Evolutionary conservation across 2,888 invertebrate species (phyloP).

Genomic region (Drosophila infuscata): DNA sequence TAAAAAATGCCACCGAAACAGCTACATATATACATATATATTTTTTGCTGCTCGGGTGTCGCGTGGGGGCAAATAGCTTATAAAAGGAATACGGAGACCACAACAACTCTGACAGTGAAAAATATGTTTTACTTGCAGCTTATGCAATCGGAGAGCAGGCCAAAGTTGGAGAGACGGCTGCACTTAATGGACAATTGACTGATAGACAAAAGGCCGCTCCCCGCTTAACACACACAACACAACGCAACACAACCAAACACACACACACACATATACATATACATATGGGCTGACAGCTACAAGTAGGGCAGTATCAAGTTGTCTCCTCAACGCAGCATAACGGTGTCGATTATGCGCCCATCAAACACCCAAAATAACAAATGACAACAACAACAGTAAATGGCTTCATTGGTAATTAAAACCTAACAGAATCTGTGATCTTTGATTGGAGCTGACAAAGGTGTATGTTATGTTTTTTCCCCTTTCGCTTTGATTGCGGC

Average conservation of each 20-base stretch:
- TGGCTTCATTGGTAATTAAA: constrained; percentile 63
- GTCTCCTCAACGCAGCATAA: constrained; percentile 43
- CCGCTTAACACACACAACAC: neutral
- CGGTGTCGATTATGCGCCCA: constrained; percentile 66
- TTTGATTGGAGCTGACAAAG: constrained; percentile 60
- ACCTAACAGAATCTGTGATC: constrained; percentile 51
- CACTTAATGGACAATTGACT: constrained; percentile 67
- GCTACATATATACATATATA: constrained; percentile 9
- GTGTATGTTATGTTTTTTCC: constrained; percentile 30
- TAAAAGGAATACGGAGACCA: constrained; percentile 6
- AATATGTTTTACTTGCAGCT: constrained; percentile 58
- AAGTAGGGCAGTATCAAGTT: constrained; percentile 51
- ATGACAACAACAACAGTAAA: constrained; percentile 25
- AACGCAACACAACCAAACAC: neutral
- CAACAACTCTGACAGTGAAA: constrained; percentile 70
- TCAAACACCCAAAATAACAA: constrained; percentile 50
- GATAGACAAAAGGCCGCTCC: constrained; percentile 53
- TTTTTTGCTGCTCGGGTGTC: constrained; percentile 50
- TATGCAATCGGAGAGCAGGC: constrained; percentile 60
- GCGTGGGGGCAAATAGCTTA: constrained; percentile 65
- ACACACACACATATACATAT: neutral
- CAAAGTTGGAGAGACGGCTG: constrained; percentile 24
- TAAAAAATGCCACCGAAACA: constrained; percentile 74
- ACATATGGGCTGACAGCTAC: constrained; percentile 42
- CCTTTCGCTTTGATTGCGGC: constrained; percentile 61